These are phyloP conservation scores for Eupithecia subfuscata DNA, from an alignment of 2,888 invertebrate genomes.

Conservation along the genomic window DNA sequence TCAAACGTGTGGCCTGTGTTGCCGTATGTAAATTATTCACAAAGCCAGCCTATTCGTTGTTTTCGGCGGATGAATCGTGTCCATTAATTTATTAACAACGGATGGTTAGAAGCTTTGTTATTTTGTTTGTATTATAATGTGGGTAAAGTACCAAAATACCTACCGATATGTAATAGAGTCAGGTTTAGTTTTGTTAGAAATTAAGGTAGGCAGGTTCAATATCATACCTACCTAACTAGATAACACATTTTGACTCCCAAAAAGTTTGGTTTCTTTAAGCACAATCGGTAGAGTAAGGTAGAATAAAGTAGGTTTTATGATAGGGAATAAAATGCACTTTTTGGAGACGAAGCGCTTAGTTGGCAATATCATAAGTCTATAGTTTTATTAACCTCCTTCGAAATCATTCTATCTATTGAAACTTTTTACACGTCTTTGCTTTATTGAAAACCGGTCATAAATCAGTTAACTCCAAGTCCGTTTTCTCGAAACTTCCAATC, in stretches of 20 bases:
- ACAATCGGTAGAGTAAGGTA: background rate
- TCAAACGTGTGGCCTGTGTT: slow-evolving; percentile 4
- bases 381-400: background rate
- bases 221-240: no score
- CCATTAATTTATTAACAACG: slow-evolving; percentile 12
- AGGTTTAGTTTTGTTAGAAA: no score
- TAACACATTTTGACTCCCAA: no score
- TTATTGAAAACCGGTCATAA: background rate
- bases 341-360: background rate
- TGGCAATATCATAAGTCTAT: background rate
- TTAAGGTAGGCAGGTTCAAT: no score
- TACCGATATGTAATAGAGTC: background rate
- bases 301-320: background rate
- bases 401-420: background rate
- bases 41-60: slow-evolving; percentile 14
- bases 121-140: background rate
- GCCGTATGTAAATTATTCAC: slow-evolving; percentile 10
- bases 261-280: background rate
- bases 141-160: background rate
- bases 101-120: slow-evolving; percentile 1
- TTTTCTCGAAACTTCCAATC: background rate
- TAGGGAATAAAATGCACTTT: background rate
- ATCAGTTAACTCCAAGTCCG: background rate
- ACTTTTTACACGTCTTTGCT: background rate
- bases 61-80: background rate